phyloP scores from a whole-genome alignment of 2,888 invertebrate species.

The Caenorhabditis imperialis region DNA sequence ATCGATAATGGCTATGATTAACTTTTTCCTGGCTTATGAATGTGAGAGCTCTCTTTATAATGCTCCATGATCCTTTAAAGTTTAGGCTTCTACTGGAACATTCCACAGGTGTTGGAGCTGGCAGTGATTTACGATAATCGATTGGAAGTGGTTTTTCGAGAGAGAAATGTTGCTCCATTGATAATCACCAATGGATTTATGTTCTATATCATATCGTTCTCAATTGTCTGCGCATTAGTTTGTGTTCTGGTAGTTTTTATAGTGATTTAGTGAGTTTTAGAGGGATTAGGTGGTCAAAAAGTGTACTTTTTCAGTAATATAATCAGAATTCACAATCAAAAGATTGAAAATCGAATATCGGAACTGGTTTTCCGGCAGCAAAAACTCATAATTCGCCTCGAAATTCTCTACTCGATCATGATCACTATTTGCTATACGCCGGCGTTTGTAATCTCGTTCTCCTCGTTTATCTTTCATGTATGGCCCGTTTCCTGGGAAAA shows the following conservation, averaged over 20 bases:
- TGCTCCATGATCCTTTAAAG: background rate
- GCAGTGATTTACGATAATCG: background rate
- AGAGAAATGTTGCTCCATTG: conserved; percentile 7
- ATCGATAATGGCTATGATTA: too few species aligned
- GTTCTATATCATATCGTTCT: too few species aligned
- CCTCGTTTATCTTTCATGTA: background rate
- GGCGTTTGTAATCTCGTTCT: background rate
- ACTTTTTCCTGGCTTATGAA: too few species aligned
- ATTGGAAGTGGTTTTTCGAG: background rate
- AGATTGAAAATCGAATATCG: background rate
- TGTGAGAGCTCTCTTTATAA: too few species aligned
- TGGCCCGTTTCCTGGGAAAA: background rate
- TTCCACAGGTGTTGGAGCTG: background rate
- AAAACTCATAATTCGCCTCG: conserved; percentile 6
- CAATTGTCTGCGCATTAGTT: too few species aligned
- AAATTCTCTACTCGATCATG: conserved; percentile 17
- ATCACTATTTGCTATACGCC: conserved; percentile 1
- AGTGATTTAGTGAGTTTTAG: too few species aligned
- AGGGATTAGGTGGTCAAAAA: too few species aligned
- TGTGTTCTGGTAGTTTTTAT: too few species aligned
- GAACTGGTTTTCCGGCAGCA: conserved; percentile 6
- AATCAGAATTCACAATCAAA: background rate
- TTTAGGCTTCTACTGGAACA: conserved; percentile 15
- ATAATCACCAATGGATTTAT: too few species aligned
- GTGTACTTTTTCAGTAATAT: conserved; percentile 12